Evolutionary conservation across 2,113 vertebrate genomes (phyloP), one percentile per base, ranked within the genome.

Genomic region (Corythoichthys haematopterus): DNA sequence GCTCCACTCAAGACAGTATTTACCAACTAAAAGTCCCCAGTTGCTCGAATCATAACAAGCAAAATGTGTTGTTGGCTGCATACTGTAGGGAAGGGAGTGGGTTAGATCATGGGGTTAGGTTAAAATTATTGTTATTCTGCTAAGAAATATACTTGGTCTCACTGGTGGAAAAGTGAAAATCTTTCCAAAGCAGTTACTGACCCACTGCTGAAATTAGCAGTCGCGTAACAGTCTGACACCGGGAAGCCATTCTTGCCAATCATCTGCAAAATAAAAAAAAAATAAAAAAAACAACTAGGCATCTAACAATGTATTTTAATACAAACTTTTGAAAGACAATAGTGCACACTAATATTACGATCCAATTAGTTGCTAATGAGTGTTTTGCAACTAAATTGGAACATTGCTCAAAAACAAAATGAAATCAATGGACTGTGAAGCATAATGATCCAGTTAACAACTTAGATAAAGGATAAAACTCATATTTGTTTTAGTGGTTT

Each of bases 291-390:
- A 28, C 55, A 36, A 57, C 8, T 55, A 12, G 3, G 28, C 53
- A 55, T 55, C 28, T 2, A 53, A 33, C 16, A 20, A 20, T 3
- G 7, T 8, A 3, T 11, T 35, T 57, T 57, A 36, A 57, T 14
- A 36, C 28, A 36, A 36, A 51, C 14, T 51, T 51, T 51, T 51
- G 3, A 51, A 35, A 33, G 1, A 55, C 28, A 55, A 28, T 55
- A 9, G n/a, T 33, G 20, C 20, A 20, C 51, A 53, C 7, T 55
- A 9, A 5, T 52, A 5, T 7, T 20, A 1, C 10, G 20, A 12
- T 57, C 55, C 55, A 36, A 57, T 57, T 57, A 36, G 38, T 61
- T n/a, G 37, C 59, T 43, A 61, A 43, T 61, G 59, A 45, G 16
- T 7, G 15, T 20, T 61, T 61, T 43, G 3, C 37, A 43, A 15